A percentile compares a stretch with the other conserved stretches of the same genome.
phyloP scores from a whole-genome alignment of 1,140 invertebrate genomes.

The Bombus fervidus region DNA sequence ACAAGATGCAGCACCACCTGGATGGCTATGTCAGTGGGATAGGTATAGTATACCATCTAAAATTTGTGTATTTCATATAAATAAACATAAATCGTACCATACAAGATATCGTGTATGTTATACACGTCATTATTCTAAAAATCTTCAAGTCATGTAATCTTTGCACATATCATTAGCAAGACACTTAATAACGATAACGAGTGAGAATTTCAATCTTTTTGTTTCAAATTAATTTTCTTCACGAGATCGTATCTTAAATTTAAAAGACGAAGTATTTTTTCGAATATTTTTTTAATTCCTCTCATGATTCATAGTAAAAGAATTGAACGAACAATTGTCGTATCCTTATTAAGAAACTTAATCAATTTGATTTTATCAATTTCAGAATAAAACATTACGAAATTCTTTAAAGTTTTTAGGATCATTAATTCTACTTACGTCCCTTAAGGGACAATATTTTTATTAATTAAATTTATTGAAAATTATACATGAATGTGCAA shows the following conservation, averaged over 20 bases:
- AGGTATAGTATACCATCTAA: slow-evolving; percentile 84
- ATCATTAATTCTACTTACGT: slow-evolving; percentile 16
- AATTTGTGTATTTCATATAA: slow-evolving; percentile 58
- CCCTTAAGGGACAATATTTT: neutral
- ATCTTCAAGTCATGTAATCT: slow-evolving; percentile 32
- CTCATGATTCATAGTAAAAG: neutral
- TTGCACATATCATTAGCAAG: slow-evolving; percentile 21
- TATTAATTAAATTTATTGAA: slow-evolving; percentile 2
- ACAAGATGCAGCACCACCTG: slow-evolving; percentile 85
- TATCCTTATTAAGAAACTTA: slow-evolving; percentile 2
- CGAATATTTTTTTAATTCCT: neutral
- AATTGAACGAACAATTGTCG: neutral
- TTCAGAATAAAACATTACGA: slow-evolving; percentile 26
- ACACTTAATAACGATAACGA: neutral
- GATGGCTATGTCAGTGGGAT: slow-evolving; percentile 89
- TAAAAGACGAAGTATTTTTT: neutral
- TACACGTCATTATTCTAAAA: slow-evolving; percentile 47
- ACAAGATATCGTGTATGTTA: slow-evolving; percentile 43
- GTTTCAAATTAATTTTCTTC: slow-evolving; percentile 3
- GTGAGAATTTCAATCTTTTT: neutral
- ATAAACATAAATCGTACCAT: slow-evolving; percentile 53
- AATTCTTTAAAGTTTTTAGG: slow-evolving; percentile 22
- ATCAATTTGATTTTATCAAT: slow-evolving; percentile 48
- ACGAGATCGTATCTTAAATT: neutral
- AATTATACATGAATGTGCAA: slow-evolving; percentile 9